These are phyloP conservation scores for Phylloscopus trochilus DNA, from an alignment of 2,113 vertebrate genomes.

Conservation along the genomic window DNA sequence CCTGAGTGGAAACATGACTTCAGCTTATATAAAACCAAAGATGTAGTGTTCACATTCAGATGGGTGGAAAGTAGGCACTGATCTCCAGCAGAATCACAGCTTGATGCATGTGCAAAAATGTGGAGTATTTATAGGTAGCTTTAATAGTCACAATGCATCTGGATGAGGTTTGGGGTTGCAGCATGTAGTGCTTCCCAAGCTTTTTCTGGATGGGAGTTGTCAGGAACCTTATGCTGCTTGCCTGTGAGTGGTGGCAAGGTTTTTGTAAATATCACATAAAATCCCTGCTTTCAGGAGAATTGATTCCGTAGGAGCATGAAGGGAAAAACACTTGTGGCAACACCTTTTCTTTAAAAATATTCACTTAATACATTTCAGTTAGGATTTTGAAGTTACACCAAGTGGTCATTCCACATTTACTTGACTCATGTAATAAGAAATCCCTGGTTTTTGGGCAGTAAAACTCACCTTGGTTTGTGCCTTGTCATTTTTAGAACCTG, in stretches of 20 bases:
- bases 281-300: not conserved
- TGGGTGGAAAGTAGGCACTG: not conserved
- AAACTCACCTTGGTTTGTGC: not conserved
- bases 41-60: not conserved
- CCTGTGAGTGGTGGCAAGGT: not conserved
- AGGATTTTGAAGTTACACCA: not conserved
- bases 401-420: not conserved
- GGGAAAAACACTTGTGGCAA: not conserved
- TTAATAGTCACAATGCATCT: not conserved
- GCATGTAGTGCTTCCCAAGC: not conserved
- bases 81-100: not conserved
- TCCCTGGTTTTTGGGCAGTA: not conserved
- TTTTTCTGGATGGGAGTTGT: not conserved
- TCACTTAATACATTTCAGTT: not conserved
- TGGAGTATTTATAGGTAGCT: not conserved
- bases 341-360: not conserved
- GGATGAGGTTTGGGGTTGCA: not conserved
- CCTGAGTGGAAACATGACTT: constrained; percentile 22
- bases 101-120: not conserved
- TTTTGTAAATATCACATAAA: not conserved
- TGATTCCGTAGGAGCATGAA: not conserved
- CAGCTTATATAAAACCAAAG: not conserved
- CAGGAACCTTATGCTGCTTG: not conserved
- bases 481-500: not conserved
- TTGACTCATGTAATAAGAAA: not conserved